These are phyloP conservation scores for Cryptocephalus primarius DNA, from an alignment of 2,888 invertebrate genomes.

Conservation along the genomic window DNA sequence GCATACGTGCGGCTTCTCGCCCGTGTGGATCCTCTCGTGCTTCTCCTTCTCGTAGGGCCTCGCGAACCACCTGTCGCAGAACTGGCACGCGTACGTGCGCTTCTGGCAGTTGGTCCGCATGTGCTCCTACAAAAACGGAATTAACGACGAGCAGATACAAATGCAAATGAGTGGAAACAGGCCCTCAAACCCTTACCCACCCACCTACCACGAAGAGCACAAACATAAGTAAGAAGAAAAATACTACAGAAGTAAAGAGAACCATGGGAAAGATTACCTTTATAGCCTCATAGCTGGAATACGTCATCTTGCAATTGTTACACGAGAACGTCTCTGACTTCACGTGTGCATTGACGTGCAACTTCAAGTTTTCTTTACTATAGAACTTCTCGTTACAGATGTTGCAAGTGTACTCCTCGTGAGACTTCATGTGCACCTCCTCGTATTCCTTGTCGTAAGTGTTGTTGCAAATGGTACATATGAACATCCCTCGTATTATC, in stretches of 20 bases:
- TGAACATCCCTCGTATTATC: conserved; percentile 25
- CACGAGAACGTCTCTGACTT: conserved; percentile 40
- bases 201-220: too few species aligned
- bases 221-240: too few species aligned
- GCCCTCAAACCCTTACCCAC: too few species aligned
- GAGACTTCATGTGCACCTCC: conserved; percentile 56
- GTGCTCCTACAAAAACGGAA: conserved; percentile 24
- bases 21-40: conserved; percentile 74
- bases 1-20: conserved; percentile 67
- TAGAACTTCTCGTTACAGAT: conserved; percentile 65
- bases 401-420: conserved; percentile 51
- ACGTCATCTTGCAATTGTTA: conserved; percentile 33
- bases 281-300: conserved; percentile 24
- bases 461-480: conserved; percentile 42
- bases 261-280: too few species aligned
- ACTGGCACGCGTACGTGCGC: conserved; percentile 57
- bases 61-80: conserved; percentile 59
- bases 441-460: conserved; percentile 40
- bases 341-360: conserved; percentile 65
- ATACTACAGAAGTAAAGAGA: too few species aligned
- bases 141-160: conserved; percentile 4
- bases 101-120: conserved; percentile 27
- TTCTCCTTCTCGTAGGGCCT: conserved; percentile 74
- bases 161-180: too few species aligned
- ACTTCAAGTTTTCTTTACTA: conserved; percentile 50